Evolutionary conservation across 2,888 invertebrate genomes (phyloP), one percentile per base, ranked within the genome.

Genomic region (Artemia sinica): DNA sequence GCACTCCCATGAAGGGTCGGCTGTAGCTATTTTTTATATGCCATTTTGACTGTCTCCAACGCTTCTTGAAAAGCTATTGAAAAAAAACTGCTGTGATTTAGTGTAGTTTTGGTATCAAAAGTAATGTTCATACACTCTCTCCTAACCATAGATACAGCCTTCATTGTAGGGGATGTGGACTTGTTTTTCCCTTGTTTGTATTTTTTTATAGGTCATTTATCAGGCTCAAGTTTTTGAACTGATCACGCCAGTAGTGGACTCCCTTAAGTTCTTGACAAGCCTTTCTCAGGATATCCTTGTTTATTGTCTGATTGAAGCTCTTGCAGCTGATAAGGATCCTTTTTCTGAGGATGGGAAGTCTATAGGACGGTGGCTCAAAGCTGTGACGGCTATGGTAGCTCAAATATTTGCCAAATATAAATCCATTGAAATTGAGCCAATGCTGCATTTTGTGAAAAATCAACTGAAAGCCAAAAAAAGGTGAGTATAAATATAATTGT

Each of bases 401-500:
- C 88, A 92, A 3, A 89, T 96, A 73, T 96, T 91, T 79, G 95
- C 95, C 80, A 97, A 96, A 77, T 98, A 98, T 78, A 58, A 28
- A 58, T 88, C 88, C 75, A 91, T 97, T 71, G 98, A 99, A 77
- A 82, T 98, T 72, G 89, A 91, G 6, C 96, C 96, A 3, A 79
- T 98, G 72, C 80, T 99, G 76, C 96, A 98, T 78, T 98, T 94
- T 78, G 91, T 98, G 48, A 92, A 92, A 58, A 96, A 98, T 81
- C 90, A 97, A 76, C 83, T 99, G 18, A 97, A 97, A 79, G 88
- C 90, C 28, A 90, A 93, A 74, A 94, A 95, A 79, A 95, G 91
- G 91, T 91, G 78, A 74, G 75, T 72, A 18, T 14, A 70, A 41
- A 14, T 58, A 41, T 41, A 41, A 41, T 41, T 41, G 41, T 41